A percentile compares a stretch with the other conserved stretches of the same genome.
These are phyloP conservation scores for Tragopan temminckii DNA, from an alignment of 2,797 vertebrate genomes.

Conservation along the genomic window DNA sequence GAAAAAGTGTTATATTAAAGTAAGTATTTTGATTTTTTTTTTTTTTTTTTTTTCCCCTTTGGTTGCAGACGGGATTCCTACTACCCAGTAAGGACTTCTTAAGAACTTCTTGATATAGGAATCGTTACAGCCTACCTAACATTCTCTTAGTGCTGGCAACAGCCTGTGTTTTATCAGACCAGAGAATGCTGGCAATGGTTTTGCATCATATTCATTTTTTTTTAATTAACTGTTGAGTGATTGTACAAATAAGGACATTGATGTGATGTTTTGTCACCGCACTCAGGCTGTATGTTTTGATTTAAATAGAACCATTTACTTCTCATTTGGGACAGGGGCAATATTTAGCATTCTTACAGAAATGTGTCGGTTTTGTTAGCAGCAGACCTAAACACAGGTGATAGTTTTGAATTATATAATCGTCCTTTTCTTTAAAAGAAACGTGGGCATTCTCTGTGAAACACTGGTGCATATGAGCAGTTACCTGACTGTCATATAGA, in stretches of 20 bases:
- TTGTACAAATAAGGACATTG: background rate
- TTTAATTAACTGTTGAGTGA: background rate
- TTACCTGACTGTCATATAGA: background rate
- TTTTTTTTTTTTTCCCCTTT: background rate
- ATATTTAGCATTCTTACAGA: background rate
- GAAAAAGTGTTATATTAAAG: background rate
- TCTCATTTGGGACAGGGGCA: fast-evolving
- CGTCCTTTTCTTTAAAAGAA: background rate
- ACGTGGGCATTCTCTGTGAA: background rate
- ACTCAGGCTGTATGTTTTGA: background rate
- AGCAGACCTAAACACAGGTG: background rate
- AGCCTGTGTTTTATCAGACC: background rate
- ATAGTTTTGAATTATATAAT: background rate
- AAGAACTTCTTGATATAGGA: background rate
- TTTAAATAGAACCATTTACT: conserved; percentile 1
- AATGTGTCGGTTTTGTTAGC: background rate
- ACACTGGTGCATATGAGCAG: background rate
- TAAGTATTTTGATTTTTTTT: background rate
- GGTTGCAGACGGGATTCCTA: background rate
- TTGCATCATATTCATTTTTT: background rate
- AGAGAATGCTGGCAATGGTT: background rate
- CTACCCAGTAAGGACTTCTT: background rate
- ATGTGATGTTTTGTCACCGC: background rate
- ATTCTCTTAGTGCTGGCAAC: background rate
- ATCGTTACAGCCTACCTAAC: background rate